A percentile compares a stretch with the other conserved stretches of the same genome.
Evolutionary conservation across 2,113 vertebrate species (phyloP).

Genomic region (Caloenas nicobarica): DNA sequence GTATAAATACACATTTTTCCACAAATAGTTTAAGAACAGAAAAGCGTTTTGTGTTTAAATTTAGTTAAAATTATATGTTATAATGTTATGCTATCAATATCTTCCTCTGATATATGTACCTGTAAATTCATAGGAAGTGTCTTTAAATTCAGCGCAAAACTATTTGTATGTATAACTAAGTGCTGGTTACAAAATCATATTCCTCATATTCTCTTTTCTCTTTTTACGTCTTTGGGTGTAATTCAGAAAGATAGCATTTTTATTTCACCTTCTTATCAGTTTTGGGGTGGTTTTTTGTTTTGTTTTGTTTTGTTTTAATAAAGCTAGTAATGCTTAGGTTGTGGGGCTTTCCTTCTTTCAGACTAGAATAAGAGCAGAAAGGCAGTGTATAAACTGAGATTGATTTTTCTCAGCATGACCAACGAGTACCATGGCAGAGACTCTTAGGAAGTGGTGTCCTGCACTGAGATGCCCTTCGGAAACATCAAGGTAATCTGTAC

Average conservation of each 20-base stretch:
- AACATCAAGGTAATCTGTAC: conserved; percentile 41
- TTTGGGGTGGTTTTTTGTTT: neutral
- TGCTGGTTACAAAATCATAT: neutral
- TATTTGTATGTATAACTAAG: neutral
- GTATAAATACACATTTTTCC: neutral
- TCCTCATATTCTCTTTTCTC: neutral
- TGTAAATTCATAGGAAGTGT: neutral
- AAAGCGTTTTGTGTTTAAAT: neutral
- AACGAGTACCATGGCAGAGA: neutral
- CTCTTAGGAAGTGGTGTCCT: neutral
- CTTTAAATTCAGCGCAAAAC: neutral
- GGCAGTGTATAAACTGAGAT: neutral
- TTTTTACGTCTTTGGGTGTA: neutral
- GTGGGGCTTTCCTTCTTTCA: neutral
- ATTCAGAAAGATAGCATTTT: neutral
- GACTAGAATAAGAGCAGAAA: neutral
- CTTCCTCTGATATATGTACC: neutral
- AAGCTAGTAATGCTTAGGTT: neutral
- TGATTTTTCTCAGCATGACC: conserved; percentile 24
- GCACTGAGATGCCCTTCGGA: neutral
- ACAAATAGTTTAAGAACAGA: neutral
- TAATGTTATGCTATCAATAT: neutral
- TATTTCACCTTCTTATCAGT: neutral
- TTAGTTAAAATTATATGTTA: neutral
- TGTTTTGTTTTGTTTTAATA: neutral